phyloP scores from a whole-genome alignment of 2,888 invertebrate species.

The Thymelicus acteon region DNA sequence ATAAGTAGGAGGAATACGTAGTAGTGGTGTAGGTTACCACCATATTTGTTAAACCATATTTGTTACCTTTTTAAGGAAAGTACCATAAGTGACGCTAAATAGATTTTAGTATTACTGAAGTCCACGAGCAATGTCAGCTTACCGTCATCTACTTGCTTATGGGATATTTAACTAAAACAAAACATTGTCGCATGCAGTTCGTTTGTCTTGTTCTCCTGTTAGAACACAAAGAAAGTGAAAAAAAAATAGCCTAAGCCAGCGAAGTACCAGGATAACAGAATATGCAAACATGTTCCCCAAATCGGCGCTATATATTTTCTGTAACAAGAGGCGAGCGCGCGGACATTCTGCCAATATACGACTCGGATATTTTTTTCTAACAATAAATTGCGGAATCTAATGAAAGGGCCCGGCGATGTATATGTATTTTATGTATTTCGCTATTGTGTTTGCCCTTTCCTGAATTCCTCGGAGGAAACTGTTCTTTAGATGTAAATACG shows the following conservation, averaged over 20 bases:
- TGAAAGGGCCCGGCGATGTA: conserved; percentile 43
- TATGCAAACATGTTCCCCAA: conserved; percentile 48
- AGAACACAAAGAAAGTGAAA: conserved; percentile 3
- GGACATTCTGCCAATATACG: conserved; percentile 39
- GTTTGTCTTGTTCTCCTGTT: background rate
- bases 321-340: conserved; percentile 41
- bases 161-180: too few relatives aligned
- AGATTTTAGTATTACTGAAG: too few relatives aligned
- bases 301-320: conserved; percentile 40
- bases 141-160: too few relatives aligned
- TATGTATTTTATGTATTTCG: conserved; percentile 45
- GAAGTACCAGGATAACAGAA: conserved; percentile 46
- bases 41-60: too few relatives aligned
- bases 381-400: conserved; percentile 47
- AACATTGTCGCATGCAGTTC: too few relatives aligned
- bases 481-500: conserved; percentile 3
- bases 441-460: conserved; percentile 35
- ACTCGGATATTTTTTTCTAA: conserved; percentile 42
- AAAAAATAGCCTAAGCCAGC: conserved; percentile 11
- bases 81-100: too few relatives aligned
- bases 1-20: too few relatives aligned
- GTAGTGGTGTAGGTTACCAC: too few relatives aligned
- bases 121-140: too few relatives aligned
- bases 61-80: too few relatives aligned
- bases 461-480: conserved; percentile 30